phyloP scores from a whole-genome alignment of 2,113 vertebrate genomes.

The Spheniscus mendiculus region DNA sequence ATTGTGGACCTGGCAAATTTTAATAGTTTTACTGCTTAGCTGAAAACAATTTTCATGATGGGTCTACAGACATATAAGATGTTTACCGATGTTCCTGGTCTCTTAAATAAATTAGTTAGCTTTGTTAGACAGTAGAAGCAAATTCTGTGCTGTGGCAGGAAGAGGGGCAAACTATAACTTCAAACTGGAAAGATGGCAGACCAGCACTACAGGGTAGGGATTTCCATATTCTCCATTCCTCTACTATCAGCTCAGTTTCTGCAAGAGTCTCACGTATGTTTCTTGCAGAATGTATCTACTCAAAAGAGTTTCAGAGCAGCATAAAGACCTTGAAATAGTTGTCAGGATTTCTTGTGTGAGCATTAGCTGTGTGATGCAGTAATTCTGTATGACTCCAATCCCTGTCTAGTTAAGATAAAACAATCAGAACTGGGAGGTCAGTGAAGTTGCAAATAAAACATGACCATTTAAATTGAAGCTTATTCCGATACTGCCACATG shows the following conservation, averaged over 20 bases:
- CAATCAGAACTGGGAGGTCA: not conserved
- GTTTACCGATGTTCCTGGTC: not conserved
- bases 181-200: not conserved
- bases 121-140: not conserved
- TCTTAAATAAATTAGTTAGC: not conserved
- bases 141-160: not conserved
- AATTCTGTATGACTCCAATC: not conserved
- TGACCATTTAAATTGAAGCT: not conserved
- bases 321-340: not conserved
- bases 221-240: not conserved
- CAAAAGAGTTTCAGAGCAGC: not conserved
- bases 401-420: not conserved
- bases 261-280: not conserved
- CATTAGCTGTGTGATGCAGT: not conserved
- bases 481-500: not conserved
- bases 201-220: not conserved
- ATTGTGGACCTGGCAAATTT: not conserved
- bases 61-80: not conserved
- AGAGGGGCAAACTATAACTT: not conserved
- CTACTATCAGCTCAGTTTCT: not conserved
- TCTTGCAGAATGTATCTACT: not conserved
- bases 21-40: not conserved
- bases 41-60: not conserved
- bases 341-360: not conserved
- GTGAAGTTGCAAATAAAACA: not conserved